Evolutionary conservation across 2,888 invertebrate species (phyloP), one percentile per base, ranked within the genome.

Genomic region (Keiferia lycopersicella): DNA sequence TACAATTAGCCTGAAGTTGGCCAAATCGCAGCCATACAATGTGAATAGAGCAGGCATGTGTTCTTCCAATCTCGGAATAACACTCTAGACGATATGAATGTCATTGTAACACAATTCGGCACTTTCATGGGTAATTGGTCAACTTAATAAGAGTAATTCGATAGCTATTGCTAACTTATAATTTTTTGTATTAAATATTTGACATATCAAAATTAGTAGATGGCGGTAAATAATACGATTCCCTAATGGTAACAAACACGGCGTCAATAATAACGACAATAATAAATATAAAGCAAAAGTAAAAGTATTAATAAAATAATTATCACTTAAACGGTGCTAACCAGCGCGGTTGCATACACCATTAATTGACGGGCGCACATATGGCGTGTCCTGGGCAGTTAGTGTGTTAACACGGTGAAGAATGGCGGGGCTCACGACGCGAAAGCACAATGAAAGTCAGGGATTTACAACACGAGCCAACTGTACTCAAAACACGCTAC

Each of bases 391-490:
- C 51, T 14, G 22, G 22, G 51, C 22, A 53, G 51, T 53, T 22
- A 53, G 18, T 14, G 14, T 22, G 51, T 53, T 53, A 53, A 53
- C 51, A 53, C 26, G 14, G 78, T 80, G 79, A 78, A 82, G 77
- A 78, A 73, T 76, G 76, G 79, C 75, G 80, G 77, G 77, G 72
- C 81, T 85, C 84, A 86, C 82, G 83, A 86, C 75, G 83, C 76
- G 80, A 82, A 80, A 81, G 73, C 75, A 85, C 81, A 83, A 83
- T 84, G 80, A 83, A 84, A 81, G 79, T n/a, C 80, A 76, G 74
- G 77, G 79, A 79, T 81, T 81, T 81, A 82, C 80, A 80, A 78
- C 80, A 81, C 77, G 76, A 73, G 78, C 8, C 57, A 38, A 38
- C 38, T 18, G 39, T 20, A 39, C 20, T 39, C 1, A 11, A 53